These are phyloP conservation scores for Malthinus flaveolus DNA, from an alignment of 2,888 invertebrate genomes.

Conservation along the genomic window DNA sequence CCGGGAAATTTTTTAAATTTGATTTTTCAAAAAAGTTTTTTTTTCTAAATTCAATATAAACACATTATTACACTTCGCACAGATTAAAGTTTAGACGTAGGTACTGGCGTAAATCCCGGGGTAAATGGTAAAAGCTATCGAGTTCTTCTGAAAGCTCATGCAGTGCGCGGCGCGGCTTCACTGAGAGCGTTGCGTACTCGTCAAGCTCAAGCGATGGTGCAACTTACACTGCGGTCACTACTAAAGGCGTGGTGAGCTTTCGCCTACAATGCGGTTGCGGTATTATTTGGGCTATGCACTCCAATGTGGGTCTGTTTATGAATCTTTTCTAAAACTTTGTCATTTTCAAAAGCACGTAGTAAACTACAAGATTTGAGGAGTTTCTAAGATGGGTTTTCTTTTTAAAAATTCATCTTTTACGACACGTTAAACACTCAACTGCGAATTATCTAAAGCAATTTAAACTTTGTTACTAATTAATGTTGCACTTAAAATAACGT, in stretches of 20 bases:
- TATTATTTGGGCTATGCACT: slow-evolving; percentile 9
- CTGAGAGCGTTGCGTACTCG: slow-evolving; percentile 34
- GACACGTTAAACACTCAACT: no score
- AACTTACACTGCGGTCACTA: slow-evolving; percentile 41
- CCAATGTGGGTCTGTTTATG: no score
- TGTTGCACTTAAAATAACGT: no score
- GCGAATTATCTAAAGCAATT: no score
- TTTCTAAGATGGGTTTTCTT: no score
- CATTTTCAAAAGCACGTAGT: no score
- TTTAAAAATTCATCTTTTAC: no score
- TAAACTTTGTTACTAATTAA: no score
- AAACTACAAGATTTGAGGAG: no score
- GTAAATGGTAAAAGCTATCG: slow-evolving; percentile 39
- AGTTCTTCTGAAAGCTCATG: slow-evolving; percentile 38
- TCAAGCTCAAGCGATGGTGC: slow-evolving; percentile 32
- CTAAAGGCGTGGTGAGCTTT: slow-evolving; percentile 40
- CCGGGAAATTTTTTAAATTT: not conserved
- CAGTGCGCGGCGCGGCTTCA: slow-evolving; percentile 43
- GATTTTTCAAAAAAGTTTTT: not conserved
- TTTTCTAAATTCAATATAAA: not conserved
- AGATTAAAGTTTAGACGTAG: slow-evolving; percentile 17
- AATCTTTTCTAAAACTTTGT: no score
- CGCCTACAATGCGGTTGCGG: slow-evolving; percentile 29
- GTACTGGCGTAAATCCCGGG: slow-evolving; percentile 44
- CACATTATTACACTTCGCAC: slow-evolving; percentile 23